These are phyloP conservation scores for Lipophrys pholis DNA, from an alignment of 2,113 vertebrate species.

Conservation along the genomic window DNA sequence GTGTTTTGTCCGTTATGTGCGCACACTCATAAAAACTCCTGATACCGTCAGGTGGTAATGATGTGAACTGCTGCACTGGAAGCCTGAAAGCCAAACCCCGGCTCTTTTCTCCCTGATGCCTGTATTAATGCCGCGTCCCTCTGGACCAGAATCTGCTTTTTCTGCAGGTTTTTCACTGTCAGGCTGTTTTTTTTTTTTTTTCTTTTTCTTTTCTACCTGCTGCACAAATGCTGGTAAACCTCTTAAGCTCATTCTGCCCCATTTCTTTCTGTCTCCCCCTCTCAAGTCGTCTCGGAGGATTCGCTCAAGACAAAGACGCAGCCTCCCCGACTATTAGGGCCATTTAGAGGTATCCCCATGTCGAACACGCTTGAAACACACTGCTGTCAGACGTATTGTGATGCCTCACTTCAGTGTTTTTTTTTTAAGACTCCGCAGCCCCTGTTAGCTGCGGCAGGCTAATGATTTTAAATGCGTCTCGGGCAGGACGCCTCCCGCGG, in stretches of 20 bases:
- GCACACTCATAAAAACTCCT: slow-evolving; percentile 25
- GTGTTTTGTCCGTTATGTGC: not conserved
- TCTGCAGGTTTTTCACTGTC: slow-evolving; percentile 68
- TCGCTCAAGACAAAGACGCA: slow-evolving; percentile 48
- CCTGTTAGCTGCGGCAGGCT: slow-evolving; percentile 3
- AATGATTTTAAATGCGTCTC: slow-evolving; percentile 4
- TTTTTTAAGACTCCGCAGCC: slow-evolving; percentile 1
- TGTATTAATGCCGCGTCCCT: slow-evolving; percentile 73
- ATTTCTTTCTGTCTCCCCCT: slow-evolving; percentile 30
- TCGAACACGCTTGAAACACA: slow-evolving; percentile 10
- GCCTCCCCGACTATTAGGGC: slow-evolving; percentile 57
- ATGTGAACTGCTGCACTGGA: slow-evolving; percentile 45
- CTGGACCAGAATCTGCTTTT: slow-evolving; percentile 72
- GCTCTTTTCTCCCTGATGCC: slow-evolving; percentile 61
- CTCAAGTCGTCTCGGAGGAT: slow-evolving; percentile 43
- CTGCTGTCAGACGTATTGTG: slow-evolving; percentile 5
- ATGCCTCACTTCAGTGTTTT: slow-evolving; percentile 29
- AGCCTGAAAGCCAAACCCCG: slow-evolving; percentile 53
- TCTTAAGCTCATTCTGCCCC: slow-evolving; percentile 71
- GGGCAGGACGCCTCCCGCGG: not conserved
- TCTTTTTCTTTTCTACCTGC: slow-evolving; percentile 70
- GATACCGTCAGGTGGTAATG: slow-evolving; percentile 32
- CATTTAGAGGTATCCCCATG: slow-evolving; percentile 53
- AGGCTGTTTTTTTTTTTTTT: slow-evolving; percentile 15
- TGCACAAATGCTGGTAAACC: slow-evolving; percentile 71